phyloP scores from a whole-genome alignment of 2,888 invertebrate species.

The Euproctis similis region DNA sequence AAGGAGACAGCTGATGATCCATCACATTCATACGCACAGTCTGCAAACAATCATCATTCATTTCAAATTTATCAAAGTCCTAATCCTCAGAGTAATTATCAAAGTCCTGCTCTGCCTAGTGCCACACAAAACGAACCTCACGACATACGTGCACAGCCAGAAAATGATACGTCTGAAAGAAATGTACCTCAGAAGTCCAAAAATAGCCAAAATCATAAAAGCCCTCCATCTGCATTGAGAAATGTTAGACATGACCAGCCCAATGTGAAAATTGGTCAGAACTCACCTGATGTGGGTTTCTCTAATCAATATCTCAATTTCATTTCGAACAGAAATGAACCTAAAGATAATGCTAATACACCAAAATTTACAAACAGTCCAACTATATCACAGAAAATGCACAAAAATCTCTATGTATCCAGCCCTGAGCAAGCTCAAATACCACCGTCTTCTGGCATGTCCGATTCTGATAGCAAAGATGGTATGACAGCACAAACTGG shows the following conservation, averaged over 20 bases:
- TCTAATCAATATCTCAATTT: conserved; percentile 69
- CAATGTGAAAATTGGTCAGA: conserved; percentile 51
- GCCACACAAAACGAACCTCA: conserved; percentile 31
- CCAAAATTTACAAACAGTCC: conserved; percentile 71
- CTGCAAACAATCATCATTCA: conserved; percentile 30
- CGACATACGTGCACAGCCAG: conserved; percentile 41
- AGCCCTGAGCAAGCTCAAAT: conserved; percentile 72
- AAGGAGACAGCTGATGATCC: conserved; percentile 45
- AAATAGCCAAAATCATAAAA: conserved; percentile 43
- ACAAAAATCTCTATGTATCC: conserved; percentile 69
- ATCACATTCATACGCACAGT: conserved; percentile 37
- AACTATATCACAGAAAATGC: conserved; percentile 70
- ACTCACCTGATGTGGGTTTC: conserved; percentile 65
- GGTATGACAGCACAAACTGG: conserved; percentile 61
- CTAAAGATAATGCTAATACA: conserved; percentile 71
- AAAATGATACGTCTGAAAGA: conserved; percentile 38
- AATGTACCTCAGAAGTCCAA: conserved; percentile 38
- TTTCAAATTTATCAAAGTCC: conserved; percentile 68
- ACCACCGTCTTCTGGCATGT: conserved; percentile 67
- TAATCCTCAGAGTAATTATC: conserved; percentile 41
- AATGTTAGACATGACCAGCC: conserved; percentile 67
- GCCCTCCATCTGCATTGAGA: conserved; percentile 56
- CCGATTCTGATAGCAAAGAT: conserved; percentile 68
- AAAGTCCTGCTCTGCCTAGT: conserved; percentile 32
- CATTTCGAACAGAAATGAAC: conserved; percentile 69